Conservation (phyloP, 1,140 invertebrate species). For the Drosophila ercepeae region DNA sequence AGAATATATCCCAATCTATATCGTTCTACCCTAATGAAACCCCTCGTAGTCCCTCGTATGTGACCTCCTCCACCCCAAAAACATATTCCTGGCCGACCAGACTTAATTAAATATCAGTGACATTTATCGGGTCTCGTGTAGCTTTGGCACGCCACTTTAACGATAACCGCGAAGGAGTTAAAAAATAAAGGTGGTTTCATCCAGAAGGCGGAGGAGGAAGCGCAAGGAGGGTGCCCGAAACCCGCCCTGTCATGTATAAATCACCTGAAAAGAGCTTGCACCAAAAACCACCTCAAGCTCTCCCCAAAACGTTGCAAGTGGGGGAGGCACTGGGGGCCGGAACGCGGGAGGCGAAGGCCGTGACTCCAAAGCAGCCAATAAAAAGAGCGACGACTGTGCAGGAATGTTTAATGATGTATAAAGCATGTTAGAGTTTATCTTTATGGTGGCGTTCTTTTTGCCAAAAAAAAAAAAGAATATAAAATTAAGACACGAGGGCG, state of each 20-base stretch:
- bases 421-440: constrained; percentile 83
- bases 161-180: constrained; percentile 56
- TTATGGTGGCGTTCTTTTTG: constrained; percentile 73
- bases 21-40: neutral
- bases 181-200: neutral
- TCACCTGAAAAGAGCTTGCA: constrained; percentile 65
- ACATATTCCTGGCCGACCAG: constrained; percentile 46
- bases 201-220: neutral
- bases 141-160: constrained; percentile 74
- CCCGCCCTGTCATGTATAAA: constrained; percentile 74
- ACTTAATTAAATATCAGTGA: constrained; percentile 82
- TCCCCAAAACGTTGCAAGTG: constrained; percentile 20
- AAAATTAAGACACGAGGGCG: constrained; percentile 20
- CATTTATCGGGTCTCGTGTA: constrained; percentile 80
- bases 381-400: constrained; percentile 76
- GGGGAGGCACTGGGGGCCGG: neutral
- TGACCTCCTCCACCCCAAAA: constrained; percentile 9
- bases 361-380: constrained; percentile 54
- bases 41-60: constrained; percentile 26
- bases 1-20: too few relatives aligned
- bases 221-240: constrained; percentile 11
- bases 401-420: constrained; percentile 83
- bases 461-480: constrained; percentile 28
- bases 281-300: constrained; percentile 39
- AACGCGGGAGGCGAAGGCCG: neutral